Evolutionary conservation across 2,797 vertebrate species (phyloP), one percentile per base, ranked within the genome.

Genomic region (Gastrophryne carolinensis): DNA sequence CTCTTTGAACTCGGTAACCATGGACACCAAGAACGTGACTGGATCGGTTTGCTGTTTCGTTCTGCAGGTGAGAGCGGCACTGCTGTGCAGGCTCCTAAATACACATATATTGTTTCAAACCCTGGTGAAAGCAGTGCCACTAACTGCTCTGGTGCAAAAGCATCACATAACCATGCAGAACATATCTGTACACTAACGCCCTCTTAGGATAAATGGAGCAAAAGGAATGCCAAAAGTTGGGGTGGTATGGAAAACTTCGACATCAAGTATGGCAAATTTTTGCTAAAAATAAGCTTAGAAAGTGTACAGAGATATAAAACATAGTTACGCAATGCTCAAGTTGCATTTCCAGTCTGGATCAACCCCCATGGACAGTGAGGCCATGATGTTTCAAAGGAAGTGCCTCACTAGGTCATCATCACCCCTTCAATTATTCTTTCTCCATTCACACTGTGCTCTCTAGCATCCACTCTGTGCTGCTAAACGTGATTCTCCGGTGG

Each of bases 391-490:
- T 61, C 30, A 30, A 35, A 23, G 50, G 64, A 75, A 19, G 10
- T 69, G 65, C 49, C 26, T 13, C 70, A 11, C 60, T 47, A 47
- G 3, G 21, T 32, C 26, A 19, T 1, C 70, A n/a, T 5, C 26
- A 41, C 41, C 23, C 47, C 60, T 24, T n/a, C 7, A 64, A 17
- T 2, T 0, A 7, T 34, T 7, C 15, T 11, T 30, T 32, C 49
- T n/a, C 62, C 17, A 62, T 82, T 95, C 90, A 98, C 79, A 97
- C 96, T 27, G 96, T 97, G 90, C 96, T 98, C 86, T 98, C 96
- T 34, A 98, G 88, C 96, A 98, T 97, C 96, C 96, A 98, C 83
- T 98, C 95, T 11, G 95, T 97, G 93, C 95, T 98, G 91, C 95
- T 96, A 80, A 96, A 97, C 1, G 92, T 95, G 64, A 95, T 93